Base-by-base conservation (phyloP, 2,888 invertebrate species). In the Eulithis prunata region DNA sequence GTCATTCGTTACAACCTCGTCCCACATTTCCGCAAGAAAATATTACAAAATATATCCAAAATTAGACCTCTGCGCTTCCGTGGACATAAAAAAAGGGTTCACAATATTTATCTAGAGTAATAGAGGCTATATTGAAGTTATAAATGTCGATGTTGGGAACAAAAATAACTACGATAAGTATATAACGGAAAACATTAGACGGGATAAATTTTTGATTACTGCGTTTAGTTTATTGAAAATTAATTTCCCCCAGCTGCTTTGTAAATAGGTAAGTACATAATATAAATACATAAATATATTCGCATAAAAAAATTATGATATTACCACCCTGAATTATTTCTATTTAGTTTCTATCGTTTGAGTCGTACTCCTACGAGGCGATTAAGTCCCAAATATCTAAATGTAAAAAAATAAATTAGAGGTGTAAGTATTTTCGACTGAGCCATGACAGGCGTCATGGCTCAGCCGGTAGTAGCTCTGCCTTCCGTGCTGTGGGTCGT, bases 81-180 rank as follows among this genome's bases (percentile, higher is more conserved):
- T 67, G 74, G 73, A 79, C 78, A 80, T 80, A 82, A 56, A 85
- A 21, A 85, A 85, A 84, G 83, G 84, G 83, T 82, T 80, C 78
- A 79, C 81, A 79, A 83, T 85, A 85, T 86, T 84, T 85, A 87
- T 87, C 78, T 82, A 82, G 83, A 82, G 78, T 78, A 79, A 85
- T 82, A 84, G 82, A 79, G 78, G 81, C 75, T 79, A 79, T 79
- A 84, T 85, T 82, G 79, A 78, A 82, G 83, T 86, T 86, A 87
- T 82, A 87, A 85, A 86, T 87, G 82, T 77, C 77, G 78, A 79
- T 78, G 78, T 74, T 80, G 80, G 79, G 78, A 72, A 74, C 77
- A 80, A 85, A 82, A 84, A 84, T 85, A 80, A 81, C 78, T 76
- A 69, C 73, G 78, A 84, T 85, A 21, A 21, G 21, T 21, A 84